phyloP scores from a whole-genome alignment of 2,113 vertebrate genomes.

The Mobula birostris region DNA sequence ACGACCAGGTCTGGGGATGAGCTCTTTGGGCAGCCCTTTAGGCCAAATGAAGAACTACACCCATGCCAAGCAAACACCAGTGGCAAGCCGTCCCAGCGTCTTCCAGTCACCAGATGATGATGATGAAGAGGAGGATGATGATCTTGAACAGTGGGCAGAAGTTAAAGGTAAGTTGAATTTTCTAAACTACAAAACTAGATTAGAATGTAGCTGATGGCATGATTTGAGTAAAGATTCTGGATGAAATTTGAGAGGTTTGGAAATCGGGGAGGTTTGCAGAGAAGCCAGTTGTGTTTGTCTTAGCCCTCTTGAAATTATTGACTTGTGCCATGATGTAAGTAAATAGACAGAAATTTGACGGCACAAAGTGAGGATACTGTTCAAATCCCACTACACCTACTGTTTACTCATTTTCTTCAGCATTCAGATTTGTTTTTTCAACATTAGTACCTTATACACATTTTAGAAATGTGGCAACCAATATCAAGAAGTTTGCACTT shows the following conservation, averaged over 20 bases:
- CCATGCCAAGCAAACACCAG: slow-evolving; percentile 68
- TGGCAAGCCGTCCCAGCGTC: slow-evolving; percentile 70
- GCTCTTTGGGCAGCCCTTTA: slow-evolving; percentile 57
- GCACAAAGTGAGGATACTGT: background rate
- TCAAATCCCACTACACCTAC: background rate
- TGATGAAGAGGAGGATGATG: slow-evolving; percentile 75
- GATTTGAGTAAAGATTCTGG: background rate
- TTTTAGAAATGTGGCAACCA: background rate
- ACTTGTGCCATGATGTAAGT: background rate
- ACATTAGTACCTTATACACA: background rate
- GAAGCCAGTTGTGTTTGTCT: background rate
- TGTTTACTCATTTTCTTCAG: background rate
- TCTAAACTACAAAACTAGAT: background rate
- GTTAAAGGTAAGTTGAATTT: slow-evolving; percentile 61
- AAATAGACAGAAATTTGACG: background rate
- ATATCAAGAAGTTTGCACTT: too few relatives aligned
- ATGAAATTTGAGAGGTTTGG: background rate
- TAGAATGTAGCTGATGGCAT: background rate
- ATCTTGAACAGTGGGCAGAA: slow-evolving; percentile 64
- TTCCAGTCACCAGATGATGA: slow-evolving; percentile 80
- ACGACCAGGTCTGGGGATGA: slow-evolving; percentile 66
- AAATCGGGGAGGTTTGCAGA: background rate
- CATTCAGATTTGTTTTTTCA: background rate
- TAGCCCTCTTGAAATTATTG: background rate
- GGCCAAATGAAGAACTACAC: slow-evolving; percentile 75